Conservation (phyloP, 2,888 invertebrate genomes). For the Volucella inanis region DNA sequence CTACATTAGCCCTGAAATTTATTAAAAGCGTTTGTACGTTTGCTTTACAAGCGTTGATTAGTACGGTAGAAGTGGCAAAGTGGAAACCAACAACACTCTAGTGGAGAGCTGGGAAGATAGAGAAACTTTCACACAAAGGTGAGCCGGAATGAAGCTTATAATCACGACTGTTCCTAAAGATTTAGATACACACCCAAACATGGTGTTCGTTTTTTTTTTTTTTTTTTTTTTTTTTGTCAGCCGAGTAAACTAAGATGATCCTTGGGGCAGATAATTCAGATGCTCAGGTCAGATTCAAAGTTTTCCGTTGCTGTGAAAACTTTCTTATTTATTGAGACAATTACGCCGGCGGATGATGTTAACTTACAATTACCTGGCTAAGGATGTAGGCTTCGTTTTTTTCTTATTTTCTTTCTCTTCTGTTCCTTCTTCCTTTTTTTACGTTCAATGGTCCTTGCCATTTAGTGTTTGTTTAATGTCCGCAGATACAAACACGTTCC, state of each 20-base stretch:
- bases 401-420: slow-evolving; percentile 13
- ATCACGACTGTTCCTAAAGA: background rate
- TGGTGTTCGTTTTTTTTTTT: background rate
- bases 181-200: background rate
- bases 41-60: slow-evolving; percentile 56
- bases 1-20: slow-evolving; percentile 69
- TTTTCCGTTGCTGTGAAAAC: slow-evolving; percentile 58
- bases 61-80: slow-evolving; percentile 8
- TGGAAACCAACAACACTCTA: slow-evolving; percentile 22
- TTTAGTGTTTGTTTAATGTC: background rate
- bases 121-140: slow-evolving; percentile 33
- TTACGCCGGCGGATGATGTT: slow-evolving; percentile 70
- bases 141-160: background rate
- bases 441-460: background rate
- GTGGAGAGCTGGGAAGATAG: slow-evolving; percentile 1
- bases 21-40: slow-evolving; percentile 72
- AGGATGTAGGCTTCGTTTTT: background rate
- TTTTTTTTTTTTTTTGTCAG: background rate
- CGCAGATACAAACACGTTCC: background rate
- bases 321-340: slow-evolving; percentile 73
- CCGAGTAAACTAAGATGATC: slow-evolving; percentile 56
- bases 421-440: background rate
- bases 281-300: slow-evolving; percentile 66
- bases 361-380: slow-evolving; percentile 64
- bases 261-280: slow-evolving; percentile 62